phyloP scores from a whole-genome alignment of 2,113 vertebrate species.

The Silurus meridionalis region DNA sequence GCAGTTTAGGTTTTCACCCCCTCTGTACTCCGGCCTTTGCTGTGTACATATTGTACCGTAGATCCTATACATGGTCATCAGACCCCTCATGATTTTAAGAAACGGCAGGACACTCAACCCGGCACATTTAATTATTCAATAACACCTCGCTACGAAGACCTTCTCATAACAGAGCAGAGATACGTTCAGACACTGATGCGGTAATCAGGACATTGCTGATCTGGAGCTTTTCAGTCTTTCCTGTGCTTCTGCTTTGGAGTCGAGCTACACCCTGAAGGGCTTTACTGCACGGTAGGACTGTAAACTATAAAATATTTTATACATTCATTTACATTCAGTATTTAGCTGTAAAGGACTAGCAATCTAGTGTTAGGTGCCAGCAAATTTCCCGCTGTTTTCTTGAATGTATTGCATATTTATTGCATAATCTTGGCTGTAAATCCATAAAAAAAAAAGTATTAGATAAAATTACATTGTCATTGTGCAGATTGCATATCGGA shows the following conservation, averaged over 20 bases:
- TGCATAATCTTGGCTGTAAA: too few relatives aligned
- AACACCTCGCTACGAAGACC: constrained; percentile 62
- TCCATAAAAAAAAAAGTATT: too few relatives aligned
- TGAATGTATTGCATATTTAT: too few relatives aligned
- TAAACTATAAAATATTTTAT: background rate
- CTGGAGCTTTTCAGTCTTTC: background rate
- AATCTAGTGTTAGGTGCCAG: too few relatives aligned
- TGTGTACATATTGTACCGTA: background rate
- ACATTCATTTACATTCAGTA: background rate
- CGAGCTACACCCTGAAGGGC: background rate
- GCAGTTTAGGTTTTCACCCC: constrained; percentile 13
- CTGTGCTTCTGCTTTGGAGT: constrained; percentile 9
- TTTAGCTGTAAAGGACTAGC: too few relatives aligned
- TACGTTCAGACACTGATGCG: constrained; percentile 53
- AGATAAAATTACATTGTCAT: too few relatives aligned
- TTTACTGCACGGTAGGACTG: background rate
- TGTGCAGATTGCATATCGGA: too few relatives aligned
- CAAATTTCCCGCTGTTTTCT: too few relatives aligned
- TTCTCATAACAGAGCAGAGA: constrained; percentile 62
- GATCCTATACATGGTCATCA: constrained; percentile 26
- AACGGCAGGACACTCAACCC: constrained; percentile 68
- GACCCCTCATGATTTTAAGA: constrained; percentile 37
- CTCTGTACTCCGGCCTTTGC: background rate
- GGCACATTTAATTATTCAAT: constrained; percentile 71
- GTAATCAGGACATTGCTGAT: constrained; percentile 7